Conservation (phyloP, 2,797 vertebrate species). For the Anas acuta region DNA sequence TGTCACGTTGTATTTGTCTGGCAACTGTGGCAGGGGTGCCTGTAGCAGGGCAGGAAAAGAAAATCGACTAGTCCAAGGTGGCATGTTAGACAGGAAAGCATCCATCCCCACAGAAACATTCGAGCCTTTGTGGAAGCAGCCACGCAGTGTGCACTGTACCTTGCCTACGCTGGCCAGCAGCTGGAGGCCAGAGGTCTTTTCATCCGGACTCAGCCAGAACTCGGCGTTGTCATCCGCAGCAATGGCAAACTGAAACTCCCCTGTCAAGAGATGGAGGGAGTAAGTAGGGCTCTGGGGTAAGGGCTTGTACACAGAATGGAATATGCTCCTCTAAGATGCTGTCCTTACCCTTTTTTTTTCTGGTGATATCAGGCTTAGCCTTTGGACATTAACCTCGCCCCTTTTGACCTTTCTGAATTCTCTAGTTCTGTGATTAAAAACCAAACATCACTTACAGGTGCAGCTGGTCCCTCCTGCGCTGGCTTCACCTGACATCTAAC, state of each 20-base stretch:
- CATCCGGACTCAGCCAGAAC: slow-evolving; percentile 92
- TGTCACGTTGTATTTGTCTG: not conserved
- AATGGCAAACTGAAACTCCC: slow-evolving; percentile 91
- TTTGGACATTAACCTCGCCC: not conserved
- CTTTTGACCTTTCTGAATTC: not conserved
- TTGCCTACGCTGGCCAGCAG: slow-evolving; percentile 89
- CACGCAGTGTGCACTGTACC: slow-evolving; percentile 77
- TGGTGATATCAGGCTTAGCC: not conserved
- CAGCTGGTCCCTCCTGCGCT: not conserved
- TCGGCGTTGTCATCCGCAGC: slow-evolving; percentile 94
- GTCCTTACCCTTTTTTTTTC: not conserved
- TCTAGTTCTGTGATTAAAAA: not conserved
- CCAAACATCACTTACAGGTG: not conserved
- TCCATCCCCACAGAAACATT: not conserved
- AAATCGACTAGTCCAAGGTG: not conserved
- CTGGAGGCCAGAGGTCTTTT: slow-evolving; percentile 82
- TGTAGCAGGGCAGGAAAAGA: not conserved
- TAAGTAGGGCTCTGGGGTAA: not conserved
- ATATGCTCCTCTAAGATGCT: not conserved
- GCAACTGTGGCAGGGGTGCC: not conserved
- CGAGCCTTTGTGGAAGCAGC: not conserved
- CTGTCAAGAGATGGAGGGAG: slow-evolving; percentile 71
- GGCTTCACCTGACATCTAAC: not conserved
- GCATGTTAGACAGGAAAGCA: not conserved
- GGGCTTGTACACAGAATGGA: not conserved